phyloP scores from a whole-genome alignment of 2,797 vertebrate genomes.

The Salarias fasciatus region DNA sequence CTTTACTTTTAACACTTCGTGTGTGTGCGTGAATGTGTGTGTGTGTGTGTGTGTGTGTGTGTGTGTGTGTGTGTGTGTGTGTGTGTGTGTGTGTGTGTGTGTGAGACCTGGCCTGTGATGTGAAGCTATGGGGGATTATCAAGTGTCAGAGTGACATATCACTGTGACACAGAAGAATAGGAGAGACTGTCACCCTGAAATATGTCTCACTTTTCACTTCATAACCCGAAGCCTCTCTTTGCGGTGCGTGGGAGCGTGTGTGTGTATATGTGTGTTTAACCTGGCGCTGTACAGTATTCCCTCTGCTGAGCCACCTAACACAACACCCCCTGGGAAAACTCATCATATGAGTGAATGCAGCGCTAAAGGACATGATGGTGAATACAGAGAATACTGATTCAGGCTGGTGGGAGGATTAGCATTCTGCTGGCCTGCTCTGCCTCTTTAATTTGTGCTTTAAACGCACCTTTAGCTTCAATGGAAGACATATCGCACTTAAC shows the following conservation, averaged over 20 bases:
- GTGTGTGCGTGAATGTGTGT: slow-evolving; percentile 12
- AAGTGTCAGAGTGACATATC: slow-evolving; percentile 78
- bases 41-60: too few species aligned
- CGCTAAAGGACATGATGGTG: slow-evolving; percentile 43
- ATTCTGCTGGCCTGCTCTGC: slow-evolving; percentile 27
- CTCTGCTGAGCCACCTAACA: slow-evolving; percentile 36
- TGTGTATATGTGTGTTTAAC: slow-evolving; percentile 15
- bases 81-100: too few species aligned
- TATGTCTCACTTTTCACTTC: slow-evolving; percentile 66
- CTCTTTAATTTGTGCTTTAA: slow-evolving; percentile 44
- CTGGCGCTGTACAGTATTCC: slow-evolving; percentile 36
- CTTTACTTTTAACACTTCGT: slow-evolving; percentile 32
- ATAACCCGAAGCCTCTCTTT: slow-evolving; percentile 49
- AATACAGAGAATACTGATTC: slow-evolving; percentile 57
- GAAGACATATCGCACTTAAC: slow-evolving; percentile 1
- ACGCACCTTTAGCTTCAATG: slow-evolving; percentile 39
- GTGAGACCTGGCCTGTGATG: slow-evolving; percentile 49
- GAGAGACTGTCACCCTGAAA: slow-evolving; percentile 73
- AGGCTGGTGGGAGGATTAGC: slow-evolving; percentile 42
- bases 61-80: too few species aligned
- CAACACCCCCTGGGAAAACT: slow-evolving; percentile 44
- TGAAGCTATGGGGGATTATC: slow-evolving; percentile 73
- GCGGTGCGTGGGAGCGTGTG: slow-evolving; percentile 32
- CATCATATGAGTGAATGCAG: slow-evolving; percentile 51
- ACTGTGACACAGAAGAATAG: slow-evolving; percentile 60